A percentile compares a stretch with the other conserved stretches of the same genome.
Conservation (phyloP, 2,888 invertebrate genomes). For the Lordiphosa andalusiaca region DNA sequence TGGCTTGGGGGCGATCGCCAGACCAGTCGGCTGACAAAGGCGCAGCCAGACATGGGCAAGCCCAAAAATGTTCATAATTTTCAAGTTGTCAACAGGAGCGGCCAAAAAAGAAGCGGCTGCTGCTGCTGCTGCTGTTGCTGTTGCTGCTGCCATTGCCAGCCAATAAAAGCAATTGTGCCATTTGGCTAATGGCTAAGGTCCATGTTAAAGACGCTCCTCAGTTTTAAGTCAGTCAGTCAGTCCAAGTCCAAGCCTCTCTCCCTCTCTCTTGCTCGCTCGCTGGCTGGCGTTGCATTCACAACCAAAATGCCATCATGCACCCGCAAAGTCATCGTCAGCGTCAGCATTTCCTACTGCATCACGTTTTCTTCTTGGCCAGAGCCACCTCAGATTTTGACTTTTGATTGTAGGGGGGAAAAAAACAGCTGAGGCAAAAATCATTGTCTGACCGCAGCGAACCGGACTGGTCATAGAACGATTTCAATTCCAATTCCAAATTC, state of each 20-base stretch:
- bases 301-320: slow-evolving; percentile 61
- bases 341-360: slow-evolving; percentile 78
- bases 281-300: slow-evolving; percentile 40
- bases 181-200: slow-evolving; percentile 70
- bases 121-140: slow-evolving; percentile 8
- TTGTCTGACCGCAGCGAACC: slow-evolving; percentile 43
- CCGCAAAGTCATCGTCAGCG: slow-evolving; percentile 46
- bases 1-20: slow-evolving; percentile 15
- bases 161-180: slow-evolving; percentile 75
- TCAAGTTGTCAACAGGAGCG: slow-evolving; percentile 73
- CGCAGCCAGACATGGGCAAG: slow-evolving; percentile 51
- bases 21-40: slow-evolving; percentile 9
- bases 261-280: slow-evolving; percentile 17
- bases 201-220: slow-evolving; percentile 54
- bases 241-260: slow-evolving; percentile 40
- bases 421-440: slow-evolving; percentile 35
- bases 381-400: slow-evolving; percentile 73
- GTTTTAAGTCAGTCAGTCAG: slow-evolving; percentile 24
- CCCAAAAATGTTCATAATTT: slow-evolving; percentile 77
- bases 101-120: slow-evolving; percentile 21
- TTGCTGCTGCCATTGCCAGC: slow-evolving; percentile 33
- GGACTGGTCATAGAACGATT: slow-evolving; percentile 40
- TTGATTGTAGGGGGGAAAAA: slow-evolving; percentile 60
- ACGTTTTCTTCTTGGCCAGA: slow-evolving; percentile 65
- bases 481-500: slow-evolving; percentile 37